Evolutionary conservation across 2,888 invertebrate genomes (phyloP).

Genomic region (Drosophila kokeensis): DNA sequence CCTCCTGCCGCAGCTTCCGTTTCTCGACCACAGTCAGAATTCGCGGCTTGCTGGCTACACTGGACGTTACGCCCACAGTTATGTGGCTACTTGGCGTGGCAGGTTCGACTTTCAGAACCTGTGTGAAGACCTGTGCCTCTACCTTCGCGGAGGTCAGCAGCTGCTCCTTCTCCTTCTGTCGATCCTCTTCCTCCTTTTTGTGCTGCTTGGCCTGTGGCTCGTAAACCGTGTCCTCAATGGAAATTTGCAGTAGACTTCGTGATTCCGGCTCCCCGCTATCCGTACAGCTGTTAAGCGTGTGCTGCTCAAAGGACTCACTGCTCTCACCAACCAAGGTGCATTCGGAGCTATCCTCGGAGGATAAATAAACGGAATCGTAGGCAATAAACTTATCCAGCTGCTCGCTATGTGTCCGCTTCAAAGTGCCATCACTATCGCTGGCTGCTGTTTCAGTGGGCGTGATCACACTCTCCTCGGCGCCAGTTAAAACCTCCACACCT

Average conservation of each 20-base stretch:
- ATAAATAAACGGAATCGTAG: constrained; percentile 85
- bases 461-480: constrained; percentile 16
- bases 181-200: constrained; percentile 36
- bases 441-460: constrained; percentile 38
- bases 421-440: constrained; percentile 61
- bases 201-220: constrained; percentile 73
- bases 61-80: constrained; percentile 60
- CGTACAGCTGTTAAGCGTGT: constrained; percentile 48
- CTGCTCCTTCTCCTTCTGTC: constrained; percentile 16
- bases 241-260: constrained; percentile 81
- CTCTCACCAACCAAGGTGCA: constrained; percentile 80
- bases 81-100: constrained; percentile 33
- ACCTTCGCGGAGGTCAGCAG: constrained; percentile 36
- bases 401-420: constrained; percentile 67
- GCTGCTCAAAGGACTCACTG: constrained; percentile 68
- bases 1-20: constrained; percentile 78
- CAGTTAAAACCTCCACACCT: constrained; percentile 6
- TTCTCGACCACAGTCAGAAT: constrained; percentile 86
- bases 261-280: constrained; percentile 64
- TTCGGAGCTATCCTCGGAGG: constrained; percentile 84
- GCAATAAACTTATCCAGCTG: constrained; percentile 82
- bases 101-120: constrained; percentile 78
- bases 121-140: constrained; percentile 73
- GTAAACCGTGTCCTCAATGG: constrained; percentile 83
- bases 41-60: constrained; percentile 86